Conservation (phyloP, 2,113 vertebrate species). For the Phocoena sinus region DNA sequence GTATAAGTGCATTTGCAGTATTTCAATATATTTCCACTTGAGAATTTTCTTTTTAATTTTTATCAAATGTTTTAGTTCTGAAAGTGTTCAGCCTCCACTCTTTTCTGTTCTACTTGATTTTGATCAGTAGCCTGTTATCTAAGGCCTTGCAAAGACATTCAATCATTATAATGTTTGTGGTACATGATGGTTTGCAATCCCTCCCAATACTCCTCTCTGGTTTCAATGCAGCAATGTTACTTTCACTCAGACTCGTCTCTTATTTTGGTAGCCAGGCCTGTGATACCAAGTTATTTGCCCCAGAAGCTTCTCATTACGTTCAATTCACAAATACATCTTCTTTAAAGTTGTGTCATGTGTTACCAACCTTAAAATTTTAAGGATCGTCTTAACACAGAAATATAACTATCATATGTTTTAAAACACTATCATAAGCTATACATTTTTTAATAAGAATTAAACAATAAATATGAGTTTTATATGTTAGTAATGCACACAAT, state of each 20-base stretch:
- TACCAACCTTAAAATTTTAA: not conserved
- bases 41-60: not conserved
- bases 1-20: not conserved
- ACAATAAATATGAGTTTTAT: not conserved
- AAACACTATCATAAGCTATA: not conserved
- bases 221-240: not conserved
- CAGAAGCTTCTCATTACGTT: not conserved
- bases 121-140: not conserved
- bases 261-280: not conserved
- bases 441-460: not conserved
- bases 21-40: not conserved
- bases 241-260: not conserved
- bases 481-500: not conserved
- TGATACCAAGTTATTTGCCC: not conserved
- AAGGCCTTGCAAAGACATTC: not conserved
- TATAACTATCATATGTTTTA: not conserved
- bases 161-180: not conserved
- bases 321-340: not conserved
- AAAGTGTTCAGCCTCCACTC: not conserved
- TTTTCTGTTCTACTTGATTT: not conserved
- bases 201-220: not conserved
- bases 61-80: not conserved
- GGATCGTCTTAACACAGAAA: not conserved
- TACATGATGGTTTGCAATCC: not conserved
- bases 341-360: not conserved